Evolutionary conservation across 2,113 vertebrate species (phyloP).

Genomic region (Opisthocomus hoazin): DNA sequence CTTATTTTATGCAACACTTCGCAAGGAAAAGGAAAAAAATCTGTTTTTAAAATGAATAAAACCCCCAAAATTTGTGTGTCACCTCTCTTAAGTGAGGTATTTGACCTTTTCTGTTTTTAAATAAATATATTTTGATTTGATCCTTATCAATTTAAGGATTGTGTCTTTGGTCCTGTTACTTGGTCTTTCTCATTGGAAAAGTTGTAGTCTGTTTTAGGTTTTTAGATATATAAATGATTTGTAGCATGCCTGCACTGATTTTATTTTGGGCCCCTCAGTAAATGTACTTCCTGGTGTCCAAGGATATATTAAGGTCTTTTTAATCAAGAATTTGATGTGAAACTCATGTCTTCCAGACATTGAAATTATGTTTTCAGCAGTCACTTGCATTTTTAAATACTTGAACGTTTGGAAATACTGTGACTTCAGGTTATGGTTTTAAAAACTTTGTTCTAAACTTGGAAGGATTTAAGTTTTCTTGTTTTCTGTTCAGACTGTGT

Average conservation of each 20-base stretch:
- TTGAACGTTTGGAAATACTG: neutral
- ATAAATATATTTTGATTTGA: neutral
- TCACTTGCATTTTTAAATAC: neutral
- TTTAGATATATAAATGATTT: neutral
- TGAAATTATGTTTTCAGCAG: neutral
- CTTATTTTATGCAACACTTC: neutral
- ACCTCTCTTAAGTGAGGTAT: neutral
- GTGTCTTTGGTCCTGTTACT: neutral
- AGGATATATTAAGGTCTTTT: neutral
- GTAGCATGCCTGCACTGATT: neutral
- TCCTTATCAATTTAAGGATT: neutral
- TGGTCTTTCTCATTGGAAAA: neutral
- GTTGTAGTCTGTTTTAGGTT: neutral
- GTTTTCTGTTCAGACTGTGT: neutral
- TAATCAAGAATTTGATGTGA: neutral
- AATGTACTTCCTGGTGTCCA: neutral
- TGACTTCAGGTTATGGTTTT: neutral
- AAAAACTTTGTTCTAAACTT: neutral
- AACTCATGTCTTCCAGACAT: neutral
- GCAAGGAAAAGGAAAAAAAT: neutral
- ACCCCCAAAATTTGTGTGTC: accelerated
- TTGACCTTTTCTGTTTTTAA: neutral
- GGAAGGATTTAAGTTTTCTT: neutral
- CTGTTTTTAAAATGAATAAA: neutral
- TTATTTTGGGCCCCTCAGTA: neutral